Evolutionary conservation across 2,113 vertebrate genomes (phyloP).

Genomic region (Lucifuga dentata): DNA sequence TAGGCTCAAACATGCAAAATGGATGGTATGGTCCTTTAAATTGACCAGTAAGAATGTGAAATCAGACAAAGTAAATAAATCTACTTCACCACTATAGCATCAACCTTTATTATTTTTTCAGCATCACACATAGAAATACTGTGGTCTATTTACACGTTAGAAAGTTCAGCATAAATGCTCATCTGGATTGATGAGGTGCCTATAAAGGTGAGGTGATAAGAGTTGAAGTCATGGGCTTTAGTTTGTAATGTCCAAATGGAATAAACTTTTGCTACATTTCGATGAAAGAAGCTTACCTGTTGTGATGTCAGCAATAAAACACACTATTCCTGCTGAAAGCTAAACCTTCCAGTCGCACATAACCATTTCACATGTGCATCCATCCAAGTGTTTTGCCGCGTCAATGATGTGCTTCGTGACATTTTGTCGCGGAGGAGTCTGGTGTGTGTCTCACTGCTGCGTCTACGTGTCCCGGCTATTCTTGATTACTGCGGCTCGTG

Average conservation of each 20-base stretch:
- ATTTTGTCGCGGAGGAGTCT: conserved; percentile 8
- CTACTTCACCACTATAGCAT: too few species aligned
- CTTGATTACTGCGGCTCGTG: conserved; percentile 32
- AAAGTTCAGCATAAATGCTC: neutral
- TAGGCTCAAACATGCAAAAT: too few species aligned
- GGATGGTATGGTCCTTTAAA: too few species aligned
- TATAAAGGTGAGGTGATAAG: neutral
- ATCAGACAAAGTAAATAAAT: neutral
- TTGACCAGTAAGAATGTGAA: too few species aligned
- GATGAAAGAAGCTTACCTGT: neutral
- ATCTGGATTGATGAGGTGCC: neutral
- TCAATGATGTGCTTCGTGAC: neutral
- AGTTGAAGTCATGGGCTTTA: neutral
- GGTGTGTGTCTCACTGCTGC: conserved; percentile 13
- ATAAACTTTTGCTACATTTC: neutral
- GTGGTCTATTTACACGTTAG: neutral
- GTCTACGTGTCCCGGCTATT: conserved; percentile 42
- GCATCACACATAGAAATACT: neutral
- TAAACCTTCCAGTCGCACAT: neutral
- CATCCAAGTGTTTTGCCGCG: conserved; percentile 14
- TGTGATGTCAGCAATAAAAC: neutral
- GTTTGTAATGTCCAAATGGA: neutral
- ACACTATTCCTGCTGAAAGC: neutral
- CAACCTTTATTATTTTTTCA: too few species aligned
- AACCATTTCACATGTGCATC: conserved; percentile 3